Base-by-base conservation (phyloP, 2,888 invertebrate species). In the Rotaria sp. region DNA sequence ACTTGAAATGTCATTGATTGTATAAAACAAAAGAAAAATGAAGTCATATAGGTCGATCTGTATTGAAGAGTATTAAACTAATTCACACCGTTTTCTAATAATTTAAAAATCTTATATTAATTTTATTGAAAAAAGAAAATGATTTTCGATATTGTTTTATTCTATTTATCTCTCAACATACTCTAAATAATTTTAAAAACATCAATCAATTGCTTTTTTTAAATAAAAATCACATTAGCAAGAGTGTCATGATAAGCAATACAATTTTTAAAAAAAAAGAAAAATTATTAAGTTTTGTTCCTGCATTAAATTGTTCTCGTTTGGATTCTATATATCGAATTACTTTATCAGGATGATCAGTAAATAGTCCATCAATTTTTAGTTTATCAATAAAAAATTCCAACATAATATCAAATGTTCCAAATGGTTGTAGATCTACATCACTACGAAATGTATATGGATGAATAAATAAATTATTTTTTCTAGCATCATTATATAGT, bases 321-420 rank as follows among this genome's bases (percentile, higher is more conserved):
- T 30, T 35, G 18, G 21, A 67, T 67, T 84, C 24, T 18, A 84
- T 41, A 35, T 57, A 84, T 38, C 15, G 18, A 84, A 57, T 15
- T 15, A 75, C 74, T 52, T 75, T 18, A 59, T 85, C 85, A 26
- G 89, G 88, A 85, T 88, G 89, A 85, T 89, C 89, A 21, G 88
- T 88, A 75, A 89, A 88, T 67, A 87, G 85, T 11, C 88, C 89
- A 85, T 89, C 88, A n/a, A 88, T 85, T n/a, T 87, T 87, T 48
- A 88, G 24, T 75, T 52, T 18, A 57, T 86, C 50, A 35, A 86
- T 13, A 85, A 85, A 86, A 35, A 75, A 85, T 26, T 85, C n/a
- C 8, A 86, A 30, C 48, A 86, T 55, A 21, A 52, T 15, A 48
- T 85, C 41, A 18, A 55, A 85, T 24, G 35, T 85, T 24, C 30